Percentiles rank a stretch among this genome's conserved stretches.
phyloP scores from a whole-genome alignment of 2,888 invertebrate species.

The Chrysopilus asiliformis region DNA sequence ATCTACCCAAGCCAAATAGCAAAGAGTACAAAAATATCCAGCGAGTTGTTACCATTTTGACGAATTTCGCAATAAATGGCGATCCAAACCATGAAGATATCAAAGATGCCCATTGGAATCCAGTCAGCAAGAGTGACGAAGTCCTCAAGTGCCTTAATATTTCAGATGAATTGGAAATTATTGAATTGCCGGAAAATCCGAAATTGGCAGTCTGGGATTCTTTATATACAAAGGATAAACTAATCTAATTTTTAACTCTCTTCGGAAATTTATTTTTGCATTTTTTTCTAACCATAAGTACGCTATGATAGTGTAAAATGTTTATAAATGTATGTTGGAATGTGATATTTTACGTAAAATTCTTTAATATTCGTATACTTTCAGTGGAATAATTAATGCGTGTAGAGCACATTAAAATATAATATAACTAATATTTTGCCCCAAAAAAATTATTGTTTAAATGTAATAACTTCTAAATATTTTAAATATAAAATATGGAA shows the following conservation, averaged over 20 bases:
- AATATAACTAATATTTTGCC: too few species aligned
- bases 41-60: constrained; percentile 27
- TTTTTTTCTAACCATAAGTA: too few species aligned
- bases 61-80: constrained; percentile 29
- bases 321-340: too few species aligned
- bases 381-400: too few species aligned
- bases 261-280: too few species aligned
- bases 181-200: constrained; percentile 31
- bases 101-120: constrained; percentile 20
- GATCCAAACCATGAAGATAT: constrained; percentile 24
- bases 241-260: constrained; percentile 9
- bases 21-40: constrained; percentile 32
- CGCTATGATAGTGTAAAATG: too few species aligned
- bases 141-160: constrained; percentile 33
- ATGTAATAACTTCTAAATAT: too few species aligned
- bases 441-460: too few species aligned
- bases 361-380: too few species aligned
- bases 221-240: constrained; percentile 25
- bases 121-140: constrained; percentile 20
- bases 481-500: too few species aligned
- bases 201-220: constrained; percentile 30
- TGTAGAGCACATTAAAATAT: too few species aligned
- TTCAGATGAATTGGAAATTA: constrained; percentile 29
- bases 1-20: constrained; percentile 25
- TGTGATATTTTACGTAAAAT: too few species aligned